These are phyloP conservation scores for Pinctada fucata DNA, from an alignment of 2,888 invertebrate species.

Conservation along the genomic window DNA sequence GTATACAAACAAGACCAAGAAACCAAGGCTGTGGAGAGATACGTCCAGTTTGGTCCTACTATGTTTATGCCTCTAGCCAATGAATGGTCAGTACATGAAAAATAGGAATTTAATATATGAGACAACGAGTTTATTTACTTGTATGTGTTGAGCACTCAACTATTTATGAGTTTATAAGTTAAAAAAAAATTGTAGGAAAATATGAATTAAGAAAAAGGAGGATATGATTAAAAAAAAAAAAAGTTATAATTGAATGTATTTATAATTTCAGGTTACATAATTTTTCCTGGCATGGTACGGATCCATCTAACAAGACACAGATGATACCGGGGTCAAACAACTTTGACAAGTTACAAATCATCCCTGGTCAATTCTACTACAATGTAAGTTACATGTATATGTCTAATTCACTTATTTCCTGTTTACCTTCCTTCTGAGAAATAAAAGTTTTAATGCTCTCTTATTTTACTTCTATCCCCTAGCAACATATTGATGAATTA, in stretches of 20 bases:
- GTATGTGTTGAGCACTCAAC: no score
- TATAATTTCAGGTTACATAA: conserved; percentile 61
- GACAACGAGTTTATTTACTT: background rate
- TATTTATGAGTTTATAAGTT: no score
- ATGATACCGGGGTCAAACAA: conserved; percentile 57
- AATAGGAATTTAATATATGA: background rate
- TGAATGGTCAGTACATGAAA: conserved; percentile 66
- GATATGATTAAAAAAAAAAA: background rate
- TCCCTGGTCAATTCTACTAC: conserved; percentile 75
- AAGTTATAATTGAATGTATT: no score
- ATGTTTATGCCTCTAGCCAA: conserved; percentile 68
- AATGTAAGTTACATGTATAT: conserved; percentile 62
- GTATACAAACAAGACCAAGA: conserved; percentile 62
- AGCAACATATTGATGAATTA: no score
- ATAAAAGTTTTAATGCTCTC: no score
- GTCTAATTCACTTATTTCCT: no score
- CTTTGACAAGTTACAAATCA: conserved; percentile 69
- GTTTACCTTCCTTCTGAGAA: no score
- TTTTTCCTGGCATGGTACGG: conserved; percentile 75
- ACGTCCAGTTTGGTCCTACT: conserved; percentile 71
- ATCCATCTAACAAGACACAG: conserved; percentile 69
- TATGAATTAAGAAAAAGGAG: background rate
- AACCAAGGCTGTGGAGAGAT: conserved; percentile 61
- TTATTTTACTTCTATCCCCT: no score
- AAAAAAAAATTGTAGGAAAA: no score